These are phyloP conservation scores for Semotilus atromaculatus DNA, from an alignment of 2,797 vertebrate genomes.

Conservation along the genomic window DNA sequence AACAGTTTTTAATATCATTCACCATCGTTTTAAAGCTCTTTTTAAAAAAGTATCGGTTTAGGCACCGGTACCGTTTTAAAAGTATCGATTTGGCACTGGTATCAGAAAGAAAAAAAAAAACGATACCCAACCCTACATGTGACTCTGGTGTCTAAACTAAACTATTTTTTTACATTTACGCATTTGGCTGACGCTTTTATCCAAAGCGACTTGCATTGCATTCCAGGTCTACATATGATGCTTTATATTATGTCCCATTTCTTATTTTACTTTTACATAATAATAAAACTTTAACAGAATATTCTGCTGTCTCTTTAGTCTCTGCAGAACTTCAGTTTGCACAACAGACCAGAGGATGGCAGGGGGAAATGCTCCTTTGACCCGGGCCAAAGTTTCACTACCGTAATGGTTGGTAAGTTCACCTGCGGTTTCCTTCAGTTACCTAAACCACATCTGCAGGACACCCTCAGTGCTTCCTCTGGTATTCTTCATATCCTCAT, in stretches of 20 bases:
- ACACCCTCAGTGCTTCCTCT: not conserved
- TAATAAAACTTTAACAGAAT: not conserved
- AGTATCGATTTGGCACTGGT: too few species aligned
- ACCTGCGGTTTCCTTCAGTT: not conserved
- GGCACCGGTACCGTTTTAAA: too few species aligned
- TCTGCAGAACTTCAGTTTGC: conserved; percentile 79
- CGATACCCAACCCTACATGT: too few species aligned
- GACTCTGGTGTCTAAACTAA: not conserved
- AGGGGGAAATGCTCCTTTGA: conserved; percentile 95
- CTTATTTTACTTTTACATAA: not conserved
- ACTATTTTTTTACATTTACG: not conserved
- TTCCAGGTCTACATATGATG: not conserved
- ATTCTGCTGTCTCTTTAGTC: conserved; percentile 65
- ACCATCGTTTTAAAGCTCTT: too few species aligned
- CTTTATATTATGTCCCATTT: not conserved
- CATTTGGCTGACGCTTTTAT: not conserved
- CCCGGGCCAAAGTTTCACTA: conserved; percentile 94
- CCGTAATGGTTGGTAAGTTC: conserved; percentile 97
- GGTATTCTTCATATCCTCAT: not conserved
- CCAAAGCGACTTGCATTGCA: not conserved
- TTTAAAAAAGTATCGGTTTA: too few species aligned
- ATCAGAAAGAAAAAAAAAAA: too few species aligned
- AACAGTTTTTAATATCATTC: too few species aligned
- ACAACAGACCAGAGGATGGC: conserved; percentile 86
- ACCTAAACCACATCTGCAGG: not conserved